These are phyloP conservation scores for Galago senegalensis DNA, from an alignment of 2,797 vertebrate genomes.

Conservation along the genomic window DNA sequence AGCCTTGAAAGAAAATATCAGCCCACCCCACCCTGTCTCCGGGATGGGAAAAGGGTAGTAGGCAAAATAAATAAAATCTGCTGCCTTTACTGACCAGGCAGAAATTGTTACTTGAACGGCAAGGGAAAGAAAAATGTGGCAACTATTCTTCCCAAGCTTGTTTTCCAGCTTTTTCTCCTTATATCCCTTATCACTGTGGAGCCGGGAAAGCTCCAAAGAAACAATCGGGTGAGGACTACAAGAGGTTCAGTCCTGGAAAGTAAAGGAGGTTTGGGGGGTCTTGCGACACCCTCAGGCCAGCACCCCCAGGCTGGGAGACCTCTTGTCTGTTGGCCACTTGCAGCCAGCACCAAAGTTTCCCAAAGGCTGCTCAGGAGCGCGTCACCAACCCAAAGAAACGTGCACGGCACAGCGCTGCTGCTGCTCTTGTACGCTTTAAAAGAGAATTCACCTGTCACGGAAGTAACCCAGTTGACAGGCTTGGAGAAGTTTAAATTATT, in stretches of 20 bases:
- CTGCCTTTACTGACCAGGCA: not conserved
- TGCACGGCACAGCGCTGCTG: accelerated
- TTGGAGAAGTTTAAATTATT: not conserved
- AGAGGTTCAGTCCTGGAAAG: not conserved
- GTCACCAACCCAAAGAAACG: too few relatives aligned
- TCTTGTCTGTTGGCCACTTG: not conserved
- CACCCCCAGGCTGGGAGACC: not conserved
- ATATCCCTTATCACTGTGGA: not conserved
- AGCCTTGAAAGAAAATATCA: conserved; percentile 74
- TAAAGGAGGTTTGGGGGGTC: not conserved
- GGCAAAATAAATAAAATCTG: conserved; percentile 57
- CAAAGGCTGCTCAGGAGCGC: not conserved
- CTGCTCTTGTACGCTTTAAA: not conserved
- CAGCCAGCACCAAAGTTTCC: not conserved
- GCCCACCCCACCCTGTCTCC: not conserved
- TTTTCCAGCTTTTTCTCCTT: not conserved
- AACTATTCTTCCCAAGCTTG: not conserved
- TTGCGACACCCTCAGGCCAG: not conserved
- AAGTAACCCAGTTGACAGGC: not conserved
- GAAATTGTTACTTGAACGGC: conserved; percentile 57
- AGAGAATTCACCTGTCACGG: not conserved
- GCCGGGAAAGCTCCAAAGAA: not conserved
- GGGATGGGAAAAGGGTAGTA: conserved; percentile 34
- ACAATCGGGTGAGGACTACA: not conserved
- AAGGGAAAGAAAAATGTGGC: not conserved